Evolutionary conservation across 2,113 vertebrate genomes (phyloP).

Genomic region (Gopherus flavomarginatus): DNA sequence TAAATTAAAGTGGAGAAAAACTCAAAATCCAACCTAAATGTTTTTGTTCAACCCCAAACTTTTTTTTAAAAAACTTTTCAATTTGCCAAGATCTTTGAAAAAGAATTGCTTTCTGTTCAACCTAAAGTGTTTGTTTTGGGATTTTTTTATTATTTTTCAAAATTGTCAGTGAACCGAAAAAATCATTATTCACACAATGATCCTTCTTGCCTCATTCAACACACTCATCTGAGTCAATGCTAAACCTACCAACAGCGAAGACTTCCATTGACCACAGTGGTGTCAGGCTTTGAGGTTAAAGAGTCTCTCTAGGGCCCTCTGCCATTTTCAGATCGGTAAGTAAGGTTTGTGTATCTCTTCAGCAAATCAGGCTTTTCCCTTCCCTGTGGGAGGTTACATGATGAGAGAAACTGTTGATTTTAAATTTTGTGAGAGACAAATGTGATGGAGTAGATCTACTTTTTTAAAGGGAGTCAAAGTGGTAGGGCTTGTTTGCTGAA

Average conservation of each 20-base stretch:
- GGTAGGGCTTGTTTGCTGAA: background rate
- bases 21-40: background rate
- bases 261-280: background rate
- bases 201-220: background rate
- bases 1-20: background rate
- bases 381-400: background rate
- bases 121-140: background rate
- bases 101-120: background rate
- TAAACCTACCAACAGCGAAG: background rate
- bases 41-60: background rate
- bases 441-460: accelerated
- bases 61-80: background rate
- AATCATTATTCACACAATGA: background rate
- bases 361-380: conserved; percentile 16
- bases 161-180: background rate
- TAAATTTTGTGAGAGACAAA: background rate
- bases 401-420: background rate
- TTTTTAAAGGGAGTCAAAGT: background rate
- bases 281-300: background rate
- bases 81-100: background rate
- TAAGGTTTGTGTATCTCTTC: background rate
- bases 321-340: background rate
- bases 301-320: background rate
- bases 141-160: background rate
- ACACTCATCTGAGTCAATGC: background rate